Base-by-base conservation (phyloP, 1,140 invertebrate species). In the Melanaphis sacchari region DNA sequence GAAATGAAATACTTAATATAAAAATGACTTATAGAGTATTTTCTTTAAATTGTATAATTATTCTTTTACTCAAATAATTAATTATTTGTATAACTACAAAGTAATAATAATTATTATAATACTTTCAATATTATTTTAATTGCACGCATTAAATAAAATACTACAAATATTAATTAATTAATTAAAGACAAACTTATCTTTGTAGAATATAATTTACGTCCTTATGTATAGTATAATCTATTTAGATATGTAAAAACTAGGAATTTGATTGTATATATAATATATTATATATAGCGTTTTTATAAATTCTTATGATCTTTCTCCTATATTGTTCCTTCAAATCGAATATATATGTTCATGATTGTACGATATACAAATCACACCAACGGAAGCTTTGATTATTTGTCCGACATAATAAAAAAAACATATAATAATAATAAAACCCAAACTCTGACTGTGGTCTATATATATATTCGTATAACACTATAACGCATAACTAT, bases 341-440 rank as follows among this genome's bases (percentile, higher is more conserved):
- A 84, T 52, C 76, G 21, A 82, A 92, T 43, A 49, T 36, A 36
- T 52, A 52, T 92, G 38, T 84, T 81, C 40, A 22, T 40, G 66
- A 92, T 46, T 26, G 24, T 36, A 52, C 66, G 66, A 91, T 46
- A 84, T 76, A 84, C 82, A 92, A 52, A 92, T 91, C 90, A 91
- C 66, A 21, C 41, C 90, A 36, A 91, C 43, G 9, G 24, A 52
- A 52, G 9, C 46, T 52, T 76, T 21, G 76, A 82, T 46, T 49
- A 92, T 92, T 92, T 82, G 91, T 43, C 91, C 76, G 76, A 92
- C 82, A 92, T 92, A 84, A 92, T 92, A 92, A 92, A 82, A 52
- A 91, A 81, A 43, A 46, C n/a, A 81, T 76, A 91, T 43, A 91
- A 90, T 40, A 90, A 54, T 54, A 59, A 89, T 89, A 89, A 88